These are phyloP conservation scores for Chrysochloris asiatica DNA, from an alignment of 2,113 vertebrate species.

Conservation along the genomic window DNA sequence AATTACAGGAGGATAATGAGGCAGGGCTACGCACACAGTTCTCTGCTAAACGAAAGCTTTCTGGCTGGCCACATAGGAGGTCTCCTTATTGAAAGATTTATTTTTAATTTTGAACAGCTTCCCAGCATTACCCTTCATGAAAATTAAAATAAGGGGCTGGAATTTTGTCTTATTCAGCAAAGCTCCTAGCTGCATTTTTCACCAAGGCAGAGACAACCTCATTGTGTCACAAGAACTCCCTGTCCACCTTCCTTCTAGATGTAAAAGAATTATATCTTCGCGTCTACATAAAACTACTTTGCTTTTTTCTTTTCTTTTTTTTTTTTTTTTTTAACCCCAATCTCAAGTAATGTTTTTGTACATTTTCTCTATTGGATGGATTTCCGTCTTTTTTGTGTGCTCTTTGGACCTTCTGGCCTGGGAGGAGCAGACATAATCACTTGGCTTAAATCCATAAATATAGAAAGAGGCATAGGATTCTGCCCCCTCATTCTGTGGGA, in stretches of 20 bases:
- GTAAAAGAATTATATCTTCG: constrained; percentile 37
- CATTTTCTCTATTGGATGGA: not conserved
- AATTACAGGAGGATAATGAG: constrained; percentile 48
- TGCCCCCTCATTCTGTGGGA: not conserved
- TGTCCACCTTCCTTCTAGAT: not conserved
- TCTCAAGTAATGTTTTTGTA: not conserved
- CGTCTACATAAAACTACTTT: constrained; percentile 34
- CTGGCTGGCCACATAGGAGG: constrained; percentile 70
- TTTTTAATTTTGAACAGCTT: constrained; percentile 84
- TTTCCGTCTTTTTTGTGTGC: not conserved
- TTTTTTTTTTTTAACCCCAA: too few species aligned
- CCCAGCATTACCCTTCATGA: constrained; percentile 64
- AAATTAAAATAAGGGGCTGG: constrained; percentile 65
- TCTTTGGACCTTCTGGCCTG: not conserved
- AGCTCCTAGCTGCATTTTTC: constrained; percentile 45
- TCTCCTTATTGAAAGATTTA: constrained; percentile 82
- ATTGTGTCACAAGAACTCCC: constrained; percentile 33
- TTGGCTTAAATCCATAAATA: constrained; percentile 13
- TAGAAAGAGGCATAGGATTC: not conserved
- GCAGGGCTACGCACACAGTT: not conserved
- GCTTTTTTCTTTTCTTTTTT: not conserved
- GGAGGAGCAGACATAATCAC: constrained; percentile 25
- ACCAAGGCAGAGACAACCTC: not conserved
- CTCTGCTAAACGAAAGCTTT: constrained; percentile 54
- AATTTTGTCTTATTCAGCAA: constrained; percentile 73